Evolutionary conservation across 2,113 vertebrate genomes (phyloP).

Genomic region (Parus major): DNA sequence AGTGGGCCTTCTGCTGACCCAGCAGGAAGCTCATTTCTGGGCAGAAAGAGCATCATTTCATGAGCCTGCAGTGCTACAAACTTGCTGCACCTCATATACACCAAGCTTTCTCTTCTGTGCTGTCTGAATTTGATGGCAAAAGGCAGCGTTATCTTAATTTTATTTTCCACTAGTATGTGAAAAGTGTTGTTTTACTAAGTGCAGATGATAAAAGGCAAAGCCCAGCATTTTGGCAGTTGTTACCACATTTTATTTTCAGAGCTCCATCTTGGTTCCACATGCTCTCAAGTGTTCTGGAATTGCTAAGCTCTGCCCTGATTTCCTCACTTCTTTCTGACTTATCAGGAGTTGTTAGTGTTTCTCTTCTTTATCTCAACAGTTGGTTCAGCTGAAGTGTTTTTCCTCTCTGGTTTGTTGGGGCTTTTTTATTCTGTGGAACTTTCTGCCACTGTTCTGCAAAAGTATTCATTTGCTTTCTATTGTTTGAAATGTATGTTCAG

Average conservation of each 20-base stretch:
- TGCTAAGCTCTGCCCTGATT: not conserved
- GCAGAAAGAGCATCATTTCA: not conserved
- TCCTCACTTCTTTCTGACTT: not conserved
- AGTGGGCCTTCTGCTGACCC: not conserved
- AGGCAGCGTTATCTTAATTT: not conserved
- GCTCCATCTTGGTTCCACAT: not conserved
- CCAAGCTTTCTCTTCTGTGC: not conserved
- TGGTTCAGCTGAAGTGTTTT: not conserved
- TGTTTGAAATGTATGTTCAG: not conserved
- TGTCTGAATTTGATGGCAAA: not conserved
- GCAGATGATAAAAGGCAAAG: not conserved
- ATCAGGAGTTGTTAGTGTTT: not conserved
- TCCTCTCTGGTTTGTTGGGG: not conserved
- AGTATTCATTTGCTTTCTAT: not conserved
- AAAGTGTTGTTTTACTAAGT: not conserved
- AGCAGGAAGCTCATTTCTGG: not conserved
- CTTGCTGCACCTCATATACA: not conserved
- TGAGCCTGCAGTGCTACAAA: not conserved
- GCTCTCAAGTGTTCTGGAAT: not conserved
- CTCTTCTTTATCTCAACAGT: not conserved
- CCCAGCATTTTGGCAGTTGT: not conserved
- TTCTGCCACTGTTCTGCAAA: not conserved
- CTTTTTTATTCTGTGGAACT: not conserved
- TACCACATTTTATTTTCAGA: not conserved
- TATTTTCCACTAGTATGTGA: not conserved